Base-by-base conservation (phyloP, 1,140 invertebrate species). In the Neodiprion virginianus region DNA sequence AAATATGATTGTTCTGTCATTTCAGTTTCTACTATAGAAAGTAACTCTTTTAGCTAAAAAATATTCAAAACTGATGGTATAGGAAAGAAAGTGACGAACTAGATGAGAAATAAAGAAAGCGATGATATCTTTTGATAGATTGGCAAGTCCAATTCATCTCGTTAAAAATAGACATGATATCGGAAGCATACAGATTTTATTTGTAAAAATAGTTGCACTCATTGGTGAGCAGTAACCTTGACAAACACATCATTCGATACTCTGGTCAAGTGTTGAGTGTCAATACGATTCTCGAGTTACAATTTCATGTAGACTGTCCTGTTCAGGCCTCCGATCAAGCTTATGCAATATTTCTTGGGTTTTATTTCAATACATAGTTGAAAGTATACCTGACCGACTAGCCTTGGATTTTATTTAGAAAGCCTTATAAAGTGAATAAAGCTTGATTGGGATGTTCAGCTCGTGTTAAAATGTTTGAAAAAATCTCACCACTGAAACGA, bases 401-500 rank as follows among this genome's bases (percentile, higher is more conserved):
- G 53, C 53, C 53, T 61, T 61, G 53, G n/a, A 61, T 61, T 61
- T 12, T 12, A 61, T 61, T 61, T 5, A 61, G n/a, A 61, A 61
- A 61, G 28, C 28, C 14, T 73, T 72, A 72, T 12, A 10, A 61
- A 73, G 72, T 73, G 11, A 72, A 11, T 3, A 5, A 40, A 40
- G 28, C 28, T 40, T 40, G 28, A 40, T 40, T 40, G 28, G 28
- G 28, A 40, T 40, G 28, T 40, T 40, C 28, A 40, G 1, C 5
- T 40, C 0, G 5, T 40, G 28, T 5, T 40, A 40, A 3, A 40
- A 40, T 40, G 1, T 40, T 3, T 40, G 28, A 40, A 40, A 40
- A 61, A 8, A 17, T 61, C 88, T 91, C 90, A 94, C 94, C 94
- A 96, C 85, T 94, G 93, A 81, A 94, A 94, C 89, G 90, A 92